Conservation (phyloP, 2,888 invertebrate genomes). For the Hirudinaria manillensis region DNA sequence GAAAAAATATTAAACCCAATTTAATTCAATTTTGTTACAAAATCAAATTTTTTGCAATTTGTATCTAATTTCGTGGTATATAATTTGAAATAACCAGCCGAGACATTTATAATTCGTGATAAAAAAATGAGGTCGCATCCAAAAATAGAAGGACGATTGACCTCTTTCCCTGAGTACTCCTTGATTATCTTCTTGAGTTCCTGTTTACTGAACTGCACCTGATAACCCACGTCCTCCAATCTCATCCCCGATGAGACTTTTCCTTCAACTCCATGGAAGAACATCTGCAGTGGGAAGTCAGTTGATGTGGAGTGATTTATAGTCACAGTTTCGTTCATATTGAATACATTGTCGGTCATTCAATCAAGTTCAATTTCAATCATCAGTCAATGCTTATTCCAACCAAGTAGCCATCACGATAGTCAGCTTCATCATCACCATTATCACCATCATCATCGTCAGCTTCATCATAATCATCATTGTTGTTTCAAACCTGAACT, state of each 20-base stretch:
- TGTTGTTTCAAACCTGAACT: constrained; percentile 67
- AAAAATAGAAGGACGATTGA: constrained; percentile 38
- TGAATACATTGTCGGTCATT: neutral
- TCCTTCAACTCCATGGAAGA: constrained; percentile 92
- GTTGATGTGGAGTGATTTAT: neutral
- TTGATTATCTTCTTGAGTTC: constrained; percentile 88
- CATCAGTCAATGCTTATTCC: neutral
- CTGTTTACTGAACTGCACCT: constrained; percentile 92
- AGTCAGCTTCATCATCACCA: neutral
- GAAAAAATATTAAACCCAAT: neutral
- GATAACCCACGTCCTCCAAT: constrained; percentile 93
- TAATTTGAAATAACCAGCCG: too few species aligned
- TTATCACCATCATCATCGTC: neutral
- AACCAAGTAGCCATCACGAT: neutral
- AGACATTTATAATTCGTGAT: too few species aligned
- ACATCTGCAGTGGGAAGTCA: constrained; percentile 62
- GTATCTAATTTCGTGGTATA: neutral
- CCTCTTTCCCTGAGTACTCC: constrained; percentile 83
- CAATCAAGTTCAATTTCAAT: neutral
- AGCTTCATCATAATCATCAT: neutral
- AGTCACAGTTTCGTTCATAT: too few species aligned
- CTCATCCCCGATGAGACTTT: constrained; percentile 89
- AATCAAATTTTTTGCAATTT: neutral
- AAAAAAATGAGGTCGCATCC: too few species aligned
- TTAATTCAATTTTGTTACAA: neutral